phyloP scores from a whole-genome alignment of 2,113 vertebrate species.

The Peromyscus maniculatus region DNA sequence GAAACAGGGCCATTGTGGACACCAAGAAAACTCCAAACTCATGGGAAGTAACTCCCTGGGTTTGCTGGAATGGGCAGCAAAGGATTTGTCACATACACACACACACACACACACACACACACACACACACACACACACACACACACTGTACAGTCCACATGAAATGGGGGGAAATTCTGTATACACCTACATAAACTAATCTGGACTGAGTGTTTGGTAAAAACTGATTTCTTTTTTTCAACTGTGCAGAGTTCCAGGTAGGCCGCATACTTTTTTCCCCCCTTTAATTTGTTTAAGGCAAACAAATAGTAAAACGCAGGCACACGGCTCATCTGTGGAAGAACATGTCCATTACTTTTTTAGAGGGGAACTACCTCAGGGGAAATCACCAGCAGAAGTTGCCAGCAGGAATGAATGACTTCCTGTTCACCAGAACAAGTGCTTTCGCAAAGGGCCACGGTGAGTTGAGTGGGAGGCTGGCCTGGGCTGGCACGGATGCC shows the following conservation, averaged over 20 bases:
- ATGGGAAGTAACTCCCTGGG: accelerated
- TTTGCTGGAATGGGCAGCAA: accelerated
- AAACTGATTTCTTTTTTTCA: background rate
- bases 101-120: background rate
- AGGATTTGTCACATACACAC: too few relatives aligned
- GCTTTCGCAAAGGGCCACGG: accelerated
- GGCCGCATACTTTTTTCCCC: background rate
- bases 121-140: background rate
- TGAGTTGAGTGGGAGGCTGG: accelerated
- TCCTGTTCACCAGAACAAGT: background rate
- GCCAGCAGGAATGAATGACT: accelerated
- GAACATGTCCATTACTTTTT: background rate
- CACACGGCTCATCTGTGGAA: background rate
- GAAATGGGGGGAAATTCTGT: background rate
- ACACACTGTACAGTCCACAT: background rate
- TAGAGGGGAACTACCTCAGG: accelerated
- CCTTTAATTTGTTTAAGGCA: background rate
- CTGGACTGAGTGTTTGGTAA: accelerated
- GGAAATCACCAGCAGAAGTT: background rate
- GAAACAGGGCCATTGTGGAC: accelerated
- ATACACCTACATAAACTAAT: background rate
- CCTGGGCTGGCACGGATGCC: background rate
- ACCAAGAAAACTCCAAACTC: accelerated
- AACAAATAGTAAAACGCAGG: background rate
- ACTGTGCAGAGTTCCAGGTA: accelerated